Evolutionary conservation across 1,140 invertebrate genomes (phyloP).

Genomic region (Pseudomyrmex sp.): DNA sequence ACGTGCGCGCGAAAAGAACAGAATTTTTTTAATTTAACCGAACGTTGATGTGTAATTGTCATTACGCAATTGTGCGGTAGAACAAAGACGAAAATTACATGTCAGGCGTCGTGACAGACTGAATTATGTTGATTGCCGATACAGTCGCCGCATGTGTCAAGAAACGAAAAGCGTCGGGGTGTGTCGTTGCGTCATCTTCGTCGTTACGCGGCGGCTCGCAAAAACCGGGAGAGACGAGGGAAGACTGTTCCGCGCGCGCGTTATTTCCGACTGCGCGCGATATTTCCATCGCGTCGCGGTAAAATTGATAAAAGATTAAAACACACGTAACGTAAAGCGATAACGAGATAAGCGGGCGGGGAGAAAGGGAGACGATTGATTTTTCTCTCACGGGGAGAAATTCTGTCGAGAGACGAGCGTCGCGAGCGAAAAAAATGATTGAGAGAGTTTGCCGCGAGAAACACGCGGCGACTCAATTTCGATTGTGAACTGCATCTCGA

Average conservation of each 20-base stretch:
- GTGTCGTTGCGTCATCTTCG: slow-evolving; percentile 55
- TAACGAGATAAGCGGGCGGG: not conserved
- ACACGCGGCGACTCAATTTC: not conserved
- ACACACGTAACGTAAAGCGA: not conserved
- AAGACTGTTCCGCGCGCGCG: not conserved
- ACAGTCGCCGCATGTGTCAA: slow-evolving; percentile 13
- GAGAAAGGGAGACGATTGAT: not conserved
- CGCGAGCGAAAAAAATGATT: too few relatives aligned
- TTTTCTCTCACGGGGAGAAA: not conserved
- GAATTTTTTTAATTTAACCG: not conserved
- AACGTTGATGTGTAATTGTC: slow-evolving; percentile 23
- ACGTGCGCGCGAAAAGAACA: not conserved
- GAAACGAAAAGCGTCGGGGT: slow-evolving; percentile 46
- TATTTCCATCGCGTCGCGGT: not conserved
- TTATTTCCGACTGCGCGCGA: not conserved
- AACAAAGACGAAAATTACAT: slow-evolving; percentile 51
- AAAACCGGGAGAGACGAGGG: slow-evolving; percentile 36
- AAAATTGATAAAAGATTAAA: slow-evolving; percentile 10
- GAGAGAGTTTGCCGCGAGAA: too few relatives aligned
- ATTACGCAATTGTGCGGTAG: slow-evolving; percentile 24
- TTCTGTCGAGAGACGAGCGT: too few relatives aligned
- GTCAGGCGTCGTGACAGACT: slow-evolving; percentile 38
- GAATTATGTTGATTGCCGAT: slow-evolving; percentile 57
- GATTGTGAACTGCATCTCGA: not conserved
- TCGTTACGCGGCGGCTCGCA: not conserved